Evolutionary conservation across 2,888 invertebrate species (phyloP).

Genomic region (Pachymerium ferrugineum): DNA sequence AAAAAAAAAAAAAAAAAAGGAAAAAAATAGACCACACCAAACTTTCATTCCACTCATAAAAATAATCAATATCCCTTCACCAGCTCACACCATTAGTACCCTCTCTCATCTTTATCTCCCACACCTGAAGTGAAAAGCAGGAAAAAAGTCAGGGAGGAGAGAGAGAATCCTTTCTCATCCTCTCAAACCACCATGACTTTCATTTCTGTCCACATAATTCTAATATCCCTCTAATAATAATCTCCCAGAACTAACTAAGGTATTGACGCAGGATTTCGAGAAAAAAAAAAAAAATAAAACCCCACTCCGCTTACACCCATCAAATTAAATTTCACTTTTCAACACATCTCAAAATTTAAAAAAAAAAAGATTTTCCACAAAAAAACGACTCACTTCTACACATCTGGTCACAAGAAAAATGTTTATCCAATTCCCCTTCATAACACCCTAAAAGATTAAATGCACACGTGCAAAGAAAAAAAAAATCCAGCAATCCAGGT

Average conservation of each 20-base stretch:
- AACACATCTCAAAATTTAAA: neutral
- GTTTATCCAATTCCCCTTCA: neutral
- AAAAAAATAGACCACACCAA: no score
- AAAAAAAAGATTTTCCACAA: neutral
- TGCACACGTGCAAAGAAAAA: neutral
- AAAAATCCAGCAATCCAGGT: neutral
- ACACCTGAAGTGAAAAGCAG: neutral
- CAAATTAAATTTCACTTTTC: no score
- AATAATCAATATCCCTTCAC: no score
- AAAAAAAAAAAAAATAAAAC: neutral
- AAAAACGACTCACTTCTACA: neutral
- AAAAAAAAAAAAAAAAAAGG: no score
- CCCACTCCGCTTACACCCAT: neutral
- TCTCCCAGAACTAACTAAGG: no score
- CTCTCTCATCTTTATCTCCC: neutral
- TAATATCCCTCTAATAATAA: neutral
- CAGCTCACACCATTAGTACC: no score
- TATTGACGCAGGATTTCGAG: neutral
- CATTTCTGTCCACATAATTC: neutral
- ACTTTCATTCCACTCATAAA: neutral
- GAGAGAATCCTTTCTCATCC: neutral
- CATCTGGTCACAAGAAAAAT: neutral
- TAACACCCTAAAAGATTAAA: conserved; percentile 16
- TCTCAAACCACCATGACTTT: neutral
- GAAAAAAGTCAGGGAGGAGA: no score